Base-by-base conservation (phyloP, 1,140 invertebrate species). In the Lordiphosa stackelbergi region DNA sequence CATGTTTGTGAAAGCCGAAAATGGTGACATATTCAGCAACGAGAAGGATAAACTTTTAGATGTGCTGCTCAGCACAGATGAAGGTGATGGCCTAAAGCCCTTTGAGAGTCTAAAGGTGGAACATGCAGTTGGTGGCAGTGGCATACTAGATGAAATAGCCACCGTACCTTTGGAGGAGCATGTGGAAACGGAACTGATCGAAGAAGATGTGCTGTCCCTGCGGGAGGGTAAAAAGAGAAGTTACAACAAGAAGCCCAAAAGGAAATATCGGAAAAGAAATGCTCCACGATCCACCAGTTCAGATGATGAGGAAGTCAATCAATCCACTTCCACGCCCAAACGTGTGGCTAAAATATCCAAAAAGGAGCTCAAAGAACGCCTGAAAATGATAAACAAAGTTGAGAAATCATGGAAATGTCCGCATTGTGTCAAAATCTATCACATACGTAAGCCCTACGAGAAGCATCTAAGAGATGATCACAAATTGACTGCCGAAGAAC, bases 391-490 rank as follows among this genome's bases (percentile, higher is more conserved):
- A 2, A 85, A 79, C 24, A 85, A 83, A 52, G 73, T 85, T 63
- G 85, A 86, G 22, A 84, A 77, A 58, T 60, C 78, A 7, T 87
- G 74, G 70, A 62, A 87, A 61, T 87, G 85, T 70, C 77, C 83
- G 6, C 69, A 85, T 34, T 87, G 85, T 40, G 79, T 85, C 0
- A 87, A 87, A 48, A 77, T 87, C 19, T 87, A 87, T 48, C 84
- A 87, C 47, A 87, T 87, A 22, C 74, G 84, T 6, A 85, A 87
- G 40, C 85, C 85, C 1, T 87, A 79, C 45, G 85, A 87, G 19
- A 85, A 86, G 13, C 85, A 87, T 73, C 46, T 87, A 28, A 83
- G 85, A 11, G 72, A 84, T 31, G 77, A 87, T 40, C 85, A 87
- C 53, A 69, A 77, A 42, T 52, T 73, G 5, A 59, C 19, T n/a